Conservation (phyloP, 2,888 invertebrate species). For the Yponomeuta malinellus region DNA sequence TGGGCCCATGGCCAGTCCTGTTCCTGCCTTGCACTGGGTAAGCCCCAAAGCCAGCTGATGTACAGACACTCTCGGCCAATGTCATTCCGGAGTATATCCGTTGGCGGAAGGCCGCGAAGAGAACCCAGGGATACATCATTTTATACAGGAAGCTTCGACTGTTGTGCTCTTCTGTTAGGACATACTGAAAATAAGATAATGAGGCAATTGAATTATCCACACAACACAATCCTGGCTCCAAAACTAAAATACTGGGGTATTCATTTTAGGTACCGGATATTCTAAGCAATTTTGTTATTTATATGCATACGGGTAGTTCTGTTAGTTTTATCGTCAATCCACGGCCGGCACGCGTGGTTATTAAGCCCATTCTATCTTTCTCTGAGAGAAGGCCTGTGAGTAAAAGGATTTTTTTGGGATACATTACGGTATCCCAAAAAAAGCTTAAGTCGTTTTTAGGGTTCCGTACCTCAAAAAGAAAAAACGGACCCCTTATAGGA, state of each 20-base stretch:
- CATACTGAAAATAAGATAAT: conserved; percentile 79
- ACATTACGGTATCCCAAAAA: too few species aligned
- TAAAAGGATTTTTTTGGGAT: too few species aligned
- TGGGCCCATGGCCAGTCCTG: conserved; percentile 90
- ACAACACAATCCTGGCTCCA: background rate
- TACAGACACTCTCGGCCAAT: conserved; percentile 94
- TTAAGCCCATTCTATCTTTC: too few species aligned
- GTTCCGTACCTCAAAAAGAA: too few species aligned
- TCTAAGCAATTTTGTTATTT: too few species aligned
- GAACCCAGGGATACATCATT: conserved; percentile 88
- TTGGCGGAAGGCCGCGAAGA: conserved; percentile 92
- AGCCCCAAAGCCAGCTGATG: conserved; percentile 92
- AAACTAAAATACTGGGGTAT: background rate
- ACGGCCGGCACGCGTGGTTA: too few species aligned
- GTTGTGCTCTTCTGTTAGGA: conserved; percentile 84
- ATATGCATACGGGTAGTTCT: too few species aligned
- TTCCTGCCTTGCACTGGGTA: conserved; percentile 86
- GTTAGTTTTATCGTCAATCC: too few species aligned
- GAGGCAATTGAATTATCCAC: conserved; percentile 6
- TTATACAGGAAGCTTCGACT: conserved; percentile 84
- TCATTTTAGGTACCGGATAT: too few species aligned
- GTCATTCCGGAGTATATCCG: conserved; percentile 94
- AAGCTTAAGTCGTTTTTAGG: too few species aligned
- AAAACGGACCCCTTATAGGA: too few species aligned
- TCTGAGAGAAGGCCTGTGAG: too few species aligned